Evolutionary conservation across 2,888 invertebrate genomes (phyloP), one percentile per base, ranked within the genome.

Genomic region (Deilephila porcellus): DNA sequence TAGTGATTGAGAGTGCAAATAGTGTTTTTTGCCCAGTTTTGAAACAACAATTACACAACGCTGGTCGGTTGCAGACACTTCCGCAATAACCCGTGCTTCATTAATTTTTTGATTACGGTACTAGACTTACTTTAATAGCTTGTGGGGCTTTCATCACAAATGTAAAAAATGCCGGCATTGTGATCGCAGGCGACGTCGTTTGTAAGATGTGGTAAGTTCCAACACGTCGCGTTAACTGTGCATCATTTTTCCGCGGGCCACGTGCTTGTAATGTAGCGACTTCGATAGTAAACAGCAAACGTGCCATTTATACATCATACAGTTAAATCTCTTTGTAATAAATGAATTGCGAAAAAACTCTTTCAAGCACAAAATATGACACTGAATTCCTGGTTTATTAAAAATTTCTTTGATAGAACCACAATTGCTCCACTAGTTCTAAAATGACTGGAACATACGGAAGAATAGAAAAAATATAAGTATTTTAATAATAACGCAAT

Each of bases 41-140:
- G 67, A 45, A 52, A 52, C 45, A 67, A 67, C 64, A 67, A 67
- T 67, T 67, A 67, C 52, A 67, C 45, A 67, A 67, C 52, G 52
- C 45, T 45, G 45, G 45, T n/a, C 25, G 45, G 45, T 25, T 45
- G 52, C 67, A 67, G 37, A 63, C 52, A 67, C 52, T 52, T 52
- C 67, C 52, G 52, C 52, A 52, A 67, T 52, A 4, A 25, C 20
- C 52, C 52, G 67, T 67, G 67, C 67, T 67, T 45, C 67, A 25
- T 67, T 67, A 67, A 67, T 52, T 67, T 67, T 56, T 67, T 67
- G 67, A 67, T 67, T 67, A 67, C 67, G 67, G 67, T 67, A 67
- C 67, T 52, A 52, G 67, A 25, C 67, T 67, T 5, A 67, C 67
- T 67, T 67, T 67, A 67, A 67, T 67, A 67, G 67, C 25, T 20